phyloP scores from a whole-genome alignment of 2,888 invertebrate genomes.

The Alsophila aescularia region DNA sequence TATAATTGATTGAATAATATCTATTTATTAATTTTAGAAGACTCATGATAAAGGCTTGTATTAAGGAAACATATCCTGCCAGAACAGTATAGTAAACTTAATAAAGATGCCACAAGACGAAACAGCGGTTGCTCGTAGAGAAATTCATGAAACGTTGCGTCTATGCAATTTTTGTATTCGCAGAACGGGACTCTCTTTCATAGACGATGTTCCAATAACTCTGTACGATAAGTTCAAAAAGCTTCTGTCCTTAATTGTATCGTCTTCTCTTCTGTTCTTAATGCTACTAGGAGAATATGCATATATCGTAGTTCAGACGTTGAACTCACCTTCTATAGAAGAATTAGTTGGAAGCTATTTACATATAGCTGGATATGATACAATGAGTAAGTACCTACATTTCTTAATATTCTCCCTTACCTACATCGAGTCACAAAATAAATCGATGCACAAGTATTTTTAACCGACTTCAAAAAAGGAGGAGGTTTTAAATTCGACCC shows the following conservation, averaged over 20 bases:
- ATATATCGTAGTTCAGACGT: constrained; percentile 51
- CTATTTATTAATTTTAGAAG: not conserved
- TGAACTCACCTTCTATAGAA: constrained; percentile 54
- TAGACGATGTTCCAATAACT: constrained; percentile 47
- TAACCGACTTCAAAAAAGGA: too few relatives aligned
- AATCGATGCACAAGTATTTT: too few relatives aligned
- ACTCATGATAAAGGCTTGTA: constrained; percentile 1
- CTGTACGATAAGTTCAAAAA: constrained; percentile 41
- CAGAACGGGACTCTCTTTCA: constrained; percentile 58
- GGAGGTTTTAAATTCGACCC: too few relatives aligned
- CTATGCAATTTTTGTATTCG: constrained; percentile 60
- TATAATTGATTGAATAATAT: not conserved
- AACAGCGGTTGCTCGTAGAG: constrained; percentile 41
- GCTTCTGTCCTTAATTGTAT: constrained; percentile 41
- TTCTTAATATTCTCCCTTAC: too few relatives aligned
- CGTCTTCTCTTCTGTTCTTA: constrained; percentile 49
- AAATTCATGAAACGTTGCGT: constrained; percentile 55
- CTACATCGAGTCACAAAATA: too few relatives aligned
- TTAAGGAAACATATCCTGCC: too few relatives aligned
- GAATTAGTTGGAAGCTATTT: constrained; percentile 61
- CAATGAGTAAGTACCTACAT: constrained; percentile 58
- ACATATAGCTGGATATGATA: constrained; percentile 68
- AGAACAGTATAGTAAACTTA: not conserved
- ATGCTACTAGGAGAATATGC: constrained; percentile 57
- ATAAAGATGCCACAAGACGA: constrained; percentile 18